Evolutionary conservation across 1,140 invertebrate genomes (phyloP).

Genomic region (Bombyx mori): ASM3026992v2 NC_085109.1:3712001-3712500

Average conservation of each 20-base stretch:
- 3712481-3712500: constrained; percentile 38
- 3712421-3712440: constrained; percentile 41
- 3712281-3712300: constrained; percentile 33
- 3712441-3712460: constrained; percentile 5
- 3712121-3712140: too few relatives aligned
- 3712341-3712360: constrained; percentile 20
- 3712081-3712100: too few relatives aligned
- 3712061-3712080: too few relatives aligned
- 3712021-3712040: too few relatives aligned
- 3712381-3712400: constrained; percentile 39
- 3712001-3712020: too few relatives aligned
- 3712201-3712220: too few relatives aligned
- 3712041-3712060: too few relatives aligned
- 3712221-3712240: too few relatives aligned
- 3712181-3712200: too few relatives aligned
- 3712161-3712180: too few relatives aligned
- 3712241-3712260: constrained; percentile 7
- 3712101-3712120: too few relatives aligned
- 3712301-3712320: constrained; percentile 42
- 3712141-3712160: too few relatives aligned
- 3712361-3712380: constrained; percentile 31
- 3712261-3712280: constrained; percentile 7
- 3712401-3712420: constrained; percentile 62
- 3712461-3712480: constrained; percentile 24
- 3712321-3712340: constrained; percentile 7